These are phyloP conservation scores for Caenorhabditis panamensis DNA, from an alignment of 2,888 invertebrate species.

Conservation along the genomic window DNA sequence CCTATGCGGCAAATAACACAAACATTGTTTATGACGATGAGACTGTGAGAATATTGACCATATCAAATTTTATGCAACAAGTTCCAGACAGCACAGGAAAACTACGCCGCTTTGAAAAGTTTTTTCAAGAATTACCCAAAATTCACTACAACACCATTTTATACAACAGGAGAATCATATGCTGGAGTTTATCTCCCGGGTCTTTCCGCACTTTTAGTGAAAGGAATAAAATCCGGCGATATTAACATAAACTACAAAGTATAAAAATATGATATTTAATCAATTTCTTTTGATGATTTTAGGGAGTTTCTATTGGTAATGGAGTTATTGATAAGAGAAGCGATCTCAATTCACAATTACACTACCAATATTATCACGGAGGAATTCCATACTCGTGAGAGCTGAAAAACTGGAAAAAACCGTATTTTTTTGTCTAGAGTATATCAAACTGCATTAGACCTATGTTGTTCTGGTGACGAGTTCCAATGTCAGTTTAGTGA, in stretches of 20 bases:
- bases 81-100: constrained; percentile 80
- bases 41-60: constrained; percentile 33
- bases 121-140: constrained; percentile 78
- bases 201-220: constrained; percentile 55
- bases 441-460: constrained; percentile 45
- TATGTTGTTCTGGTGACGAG: constrained; percentile 65
- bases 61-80: constrained; percentile 1
- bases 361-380: constrained; percentile 71
- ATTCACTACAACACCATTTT: constrained; percentile 60
- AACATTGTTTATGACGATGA: constrained; percentile 80
- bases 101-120: constrained; percentile 82
- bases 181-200: constrained; percentile 71
- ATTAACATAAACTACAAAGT: constrained; percentile 65
- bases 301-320: constrained; percentile 74
- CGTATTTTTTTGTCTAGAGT: constrained; percentile 22
- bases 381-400: constrained; percentile 61
- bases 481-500: constrained; percentile 60
- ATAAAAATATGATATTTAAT: not conserved
- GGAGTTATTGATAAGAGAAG: constrained; percentile 69
- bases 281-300: not conserved
- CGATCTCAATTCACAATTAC: constrained; percentile 67
- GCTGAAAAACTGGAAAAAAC: no score
- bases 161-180: constrained; percentile 72
- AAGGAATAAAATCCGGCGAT: constrained; percentile 59
- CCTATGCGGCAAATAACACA: constrained; percentile 82